These are phyloP conservation scores for Sinonovacula constricta DNA, from an alignment of 1,140 invertebrate species.

Conservation along the genomic window DNA sequence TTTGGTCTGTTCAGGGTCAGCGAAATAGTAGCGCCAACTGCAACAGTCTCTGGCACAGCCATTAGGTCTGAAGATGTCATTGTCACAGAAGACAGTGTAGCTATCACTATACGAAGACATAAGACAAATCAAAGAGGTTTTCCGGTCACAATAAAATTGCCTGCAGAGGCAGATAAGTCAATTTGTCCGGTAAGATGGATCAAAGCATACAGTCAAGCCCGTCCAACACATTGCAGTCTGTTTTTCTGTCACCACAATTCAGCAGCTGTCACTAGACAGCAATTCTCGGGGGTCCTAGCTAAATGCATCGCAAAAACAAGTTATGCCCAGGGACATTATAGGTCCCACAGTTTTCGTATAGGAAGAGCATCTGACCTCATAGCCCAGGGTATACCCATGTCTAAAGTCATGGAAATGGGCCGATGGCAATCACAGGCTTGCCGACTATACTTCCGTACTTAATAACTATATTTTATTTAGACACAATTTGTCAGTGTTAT, in stretches of 20 bases:
- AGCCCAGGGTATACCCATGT: not conserved
- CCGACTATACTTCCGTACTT: not conserved
- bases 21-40: slow-evolving; percentile 1
- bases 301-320: not conserved
- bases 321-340: not conserved
- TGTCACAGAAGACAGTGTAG: too few species aligned
- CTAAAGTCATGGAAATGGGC: not conserved
- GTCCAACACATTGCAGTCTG: not conserved
- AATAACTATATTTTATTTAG: not conserved
- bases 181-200: not conserved
- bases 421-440: slow-evolving; percentile 9
- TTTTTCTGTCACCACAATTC: slow-evolving; percentile 26
- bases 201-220: too few species aligned
- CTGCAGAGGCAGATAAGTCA: not conserved
- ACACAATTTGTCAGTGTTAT: not conserved
- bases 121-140: slow-evolving; percentile 21
- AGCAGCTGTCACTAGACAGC: not conserved
- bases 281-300: not conserved
- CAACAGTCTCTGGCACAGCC: not conserved
- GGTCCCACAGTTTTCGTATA: not conserved
- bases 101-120: slow-evolving; percentile 14
- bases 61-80: not conserved
- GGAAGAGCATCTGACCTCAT: slow-evolving; percentile 14
- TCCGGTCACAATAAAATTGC: slow-evolving; percentile 4
- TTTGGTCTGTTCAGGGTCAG: slow-evolving; percentile 32